Evolutionary conservation across 2,888 invertebrate species (phyloP).

Genomic region (Saturnia pavonia): DNA sequence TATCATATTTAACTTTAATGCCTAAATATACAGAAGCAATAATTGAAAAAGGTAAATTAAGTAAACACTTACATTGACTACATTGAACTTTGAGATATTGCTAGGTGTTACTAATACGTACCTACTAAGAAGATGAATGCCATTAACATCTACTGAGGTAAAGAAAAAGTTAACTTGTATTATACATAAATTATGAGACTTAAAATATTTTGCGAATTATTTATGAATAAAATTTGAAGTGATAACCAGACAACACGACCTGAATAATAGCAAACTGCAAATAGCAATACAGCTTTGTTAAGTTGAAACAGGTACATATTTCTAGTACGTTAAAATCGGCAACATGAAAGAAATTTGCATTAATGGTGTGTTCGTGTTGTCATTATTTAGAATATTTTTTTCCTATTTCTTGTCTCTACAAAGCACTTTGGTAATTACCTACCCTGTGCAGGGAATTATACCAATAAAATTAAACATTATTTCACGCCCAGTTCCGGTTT

Average conservation of each 20-base stretch:
- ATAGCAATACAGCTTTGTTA: background rate
- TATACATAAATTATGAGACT: background rate
- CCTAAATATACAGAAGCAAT: no score
- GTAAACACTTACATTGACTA: no score
- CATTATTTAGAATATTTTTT: constrained; percentile 27
- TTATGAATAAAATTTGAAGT: background rate
- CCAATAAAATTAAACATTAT: constrained; percentile 41
- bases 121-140: background rate
- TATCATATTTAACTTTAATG: no score
- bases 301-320: constrained; percentile 4
- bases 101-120: no score
- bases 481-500: constrained; percentile 62
- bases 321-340: background rate
- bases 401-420: background rate
- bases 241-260: background rate
- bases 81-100: no score
- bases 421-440: background rate
- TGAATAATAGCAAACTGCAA: background rate
- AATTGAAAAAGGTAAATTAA: no score
- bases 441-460: background rate
- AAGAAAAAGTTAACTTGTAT: background rate
- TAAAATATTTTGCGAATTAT: background rate
- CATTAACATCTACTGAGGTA: background rate
- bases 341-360: constrained; percentile 1
- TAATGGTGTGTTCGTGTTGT: background rate